Base-by-base conservation (phyloP, 2,113 vertebrate genomes). In the Felis chaus region DNA sequence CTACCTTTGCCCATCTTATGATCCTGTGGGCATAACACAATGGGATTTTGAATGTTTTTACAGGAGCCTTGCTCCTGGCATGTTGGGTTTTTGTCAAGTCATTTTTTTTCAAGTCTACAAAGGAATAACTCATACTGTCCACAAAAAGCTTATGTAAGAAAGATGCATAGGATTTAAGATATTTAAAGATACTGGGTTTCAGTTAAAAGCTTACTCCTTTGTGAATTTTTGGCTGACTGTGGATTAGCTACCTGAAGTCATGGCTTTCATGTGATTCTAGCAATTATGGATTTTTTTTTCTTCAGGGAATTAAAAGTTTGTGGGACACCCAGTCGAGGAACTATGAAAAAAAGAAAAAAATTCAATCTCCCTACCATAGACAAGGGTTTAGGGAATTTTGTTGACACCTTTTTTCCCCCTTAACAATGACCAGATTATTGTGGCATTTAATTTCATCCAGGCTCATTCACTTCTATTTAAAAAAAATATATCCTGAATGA, bases 31-130 rank as follows among this genome's bases (percentile, higher is more conserved):
- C 94, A 71, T 97, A 98, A 97, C 27, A 66, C 96, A 96, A 91
- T 87, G 95, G 98, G 97, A 98, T 98, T 99, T 98, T 97, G 97
- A 97, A 95, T 98, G 98, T 98, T 99, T 99, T 99, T 98, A 97
- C 96, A 97, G 95, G 84, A 93, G 84, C 94, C 96, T 98, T 98
- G 98, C 99, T 98, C 91, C 95, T 98, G 98, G 99, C 98, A 10
- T 93, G 94, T 97, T 97, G 96, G 83, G 97, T 97, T 96, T 97
- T 98, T 98, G 97, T 98, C 94, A 98, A 98, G 98, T 98, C 97
- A 87, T 98, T 98, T 97, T 96, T 97, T 95, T 78, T 97, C 97
- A 95, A 95, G 82, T 84, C 78, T 90, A 97, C 94, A 95, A 97
- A 98, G 95, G 92, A 98, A 95, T 91, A 96, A 86, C 61, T 96